Evolutionary conservation across 2,797 vertebrate species (phyloP).

Genomic region (Pangasius krempfi): DNA sequence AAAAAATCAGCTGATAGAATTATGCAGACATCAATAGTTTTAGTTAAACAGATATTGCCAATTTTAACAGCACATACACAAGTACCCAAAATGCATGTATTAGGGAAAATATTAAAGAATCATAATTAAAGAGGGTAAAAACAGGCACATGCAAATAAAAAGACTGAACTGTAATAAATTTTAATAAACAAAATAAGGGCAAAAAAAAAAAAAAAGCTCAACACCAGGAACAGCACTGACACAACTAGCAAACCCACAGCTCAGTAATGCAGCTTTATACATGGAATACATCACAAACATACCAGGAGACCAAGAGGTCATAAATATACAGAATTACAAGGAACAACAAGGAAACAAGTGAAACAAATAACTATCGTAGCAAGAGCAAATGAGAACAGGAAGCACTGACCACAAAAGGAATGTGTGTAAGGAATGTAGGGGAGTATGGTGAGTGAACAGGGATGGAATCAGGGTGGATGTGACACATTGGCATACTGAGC

Average conservation of each 20-base stretch:
- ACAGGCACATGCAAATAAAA: background rate
- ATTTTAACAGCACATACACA: background rate
- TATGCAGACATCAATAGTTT: background rate
- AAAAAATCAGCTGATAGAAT: background rate
- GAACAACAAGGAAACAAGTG: background rate
- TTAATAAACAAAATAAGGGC: no score
- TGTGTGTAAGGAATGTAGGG: background rate
- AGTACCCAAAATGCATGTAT: background rate
- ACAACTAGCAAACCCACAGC: background rate
- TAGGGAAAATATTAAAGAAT: background rate
- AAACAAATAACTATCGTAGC: background rate
- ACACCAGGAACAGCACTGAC: background rate
- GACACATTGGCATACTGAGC: constrained; percentile 4
- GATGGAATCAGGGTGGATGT: constrained; percentile 16
- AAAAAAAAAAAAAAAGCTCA: background rate
- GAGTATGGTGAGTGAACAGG: background rate
- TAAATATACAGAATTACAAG: background rate
- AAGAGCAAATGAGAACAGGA: background rate
- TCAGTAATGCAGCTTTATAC: background rate
- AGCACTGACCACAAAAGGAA: background rate
- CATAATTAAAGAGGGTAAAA: background rate
- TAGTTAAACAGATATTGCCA: background rate
- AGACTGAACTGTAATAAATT: background rate
- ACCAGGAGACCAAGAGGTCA: background rate
- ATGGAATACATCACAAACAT: background rate